Evolutionary conservation across 2,888 invertebrate species (phyloP), one percentile per base, ranked within the genome.

Genomic region (Melipona bicolor): DNA sequence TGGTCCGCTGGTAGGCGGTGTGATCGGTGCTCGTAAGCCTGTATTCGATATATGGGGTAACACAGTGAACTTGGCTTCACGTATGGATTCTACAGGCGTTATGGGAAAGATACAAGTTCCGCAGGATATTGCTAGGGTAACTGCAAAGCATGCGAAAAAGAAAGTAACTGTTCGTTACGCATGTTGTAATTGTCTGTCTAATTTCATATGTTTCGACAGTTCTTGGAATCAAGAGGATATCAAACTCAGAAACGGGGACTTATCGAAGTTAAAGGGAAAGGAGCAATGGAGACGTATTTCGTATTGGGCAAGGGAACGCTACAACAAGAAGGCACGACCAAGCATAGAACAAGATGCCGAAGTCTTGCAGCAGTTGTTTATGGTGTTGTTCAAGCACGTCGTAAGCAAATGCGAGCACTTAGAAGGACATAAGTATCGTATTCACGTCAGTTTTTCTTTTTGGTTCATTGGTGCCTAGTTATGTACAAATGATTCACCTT

Each of bases 1-100:
- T 93, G 99, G 99, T 0, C 98, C 98, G 0, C 95, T 99, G 27
- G 98, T 99, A 5, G 98, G 99, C 87, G 99, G 99, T 0, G 99
- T 99, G 1, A 99, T 99, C 88, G 99, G 99, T 6, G 99, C 99
- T 0, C 96, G 98, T 69, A 99, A 99, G 94, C 99, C 99, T 0
- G 98, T 99, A 84, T 99, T 98, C 95, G 99, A 99, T 94, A 98
- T 99, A 89, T 99, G 99, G 99, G 99, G 99, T 0, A 98, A 99
- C 94, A 99, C 99, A 0, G 99, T 99, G 1, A 99, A 99, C 95
- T 98, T 99, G 90, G 98, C 99, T 4, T 98, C 98, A n/a, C 96
- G 99, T 59, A 99, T 99, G 99, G 99, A 99, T 95, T 97, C 97
- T 56, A 98, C 98, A 0, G 99, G 99, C 1, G 96, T 97, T 62